Base-by-base conservation (phyloP, 2,797 vertebrate species). In the Pangasius krempfi region DNA sequence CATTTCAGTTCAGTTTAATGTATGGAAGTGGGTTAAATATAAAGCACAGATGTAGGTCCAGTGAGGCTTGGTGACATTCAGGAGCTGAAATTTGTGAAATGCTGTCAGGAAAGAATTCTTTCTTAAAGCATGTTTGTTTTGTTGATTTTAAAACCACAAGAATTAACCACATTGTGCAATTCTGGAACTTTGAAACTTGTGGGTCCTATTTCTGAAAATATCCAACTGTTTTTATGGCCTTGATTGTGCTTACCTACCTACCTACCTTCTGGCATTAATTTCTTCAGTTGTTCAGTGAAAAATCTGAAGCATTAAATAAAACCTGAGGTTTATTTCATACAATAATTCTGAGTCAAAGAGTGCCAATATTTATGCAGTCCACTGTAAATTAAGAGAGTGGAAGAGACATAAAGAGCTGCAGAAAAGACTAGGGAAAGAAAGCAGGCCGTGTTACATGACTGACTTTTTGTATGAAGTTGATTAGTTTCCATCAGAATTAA, bases 401-500 rank as follows among this genome's bases (percentile, higher is more conserved):
- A 76, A 76, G 47, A 76, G 44, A 76, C 25, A n/a, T 52, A 52
- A 78, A 52, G 76, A 54, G 50, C n/a, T 50, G 68, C 58, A 37
- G 52, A 56, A 40, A 44, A 50, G 47, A 54, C 10, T 8, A 60
- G 8, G 47, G 18, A 13, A n/a, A 37, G n/a, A 50, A 87, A 79
- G 72, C 5, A 8, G 56, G 27, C 47, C 75, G 83, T 30, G 60
- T 30, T 62, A 37, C 76, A 73, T 81, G 84, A 89, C 88, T 52
- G 58, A 68, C 50, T 86, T 88, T 76, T 58, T 81, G 83, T 13
- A 1, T 37, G 33, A 81, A 81, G 78, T 22, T 20, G 16, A 79
- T 79, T 79, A 4, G n/a, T 47, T 86, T 70, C 72, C 85, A 87
- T 88, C n/a, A 62, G 52, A 80, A 84, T 40, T 33, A 30, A 60